Evolutionary conservation across 1,140 invertebrate species (phyloP).

Genomic region (Hypsibius dujardini): DNA sequence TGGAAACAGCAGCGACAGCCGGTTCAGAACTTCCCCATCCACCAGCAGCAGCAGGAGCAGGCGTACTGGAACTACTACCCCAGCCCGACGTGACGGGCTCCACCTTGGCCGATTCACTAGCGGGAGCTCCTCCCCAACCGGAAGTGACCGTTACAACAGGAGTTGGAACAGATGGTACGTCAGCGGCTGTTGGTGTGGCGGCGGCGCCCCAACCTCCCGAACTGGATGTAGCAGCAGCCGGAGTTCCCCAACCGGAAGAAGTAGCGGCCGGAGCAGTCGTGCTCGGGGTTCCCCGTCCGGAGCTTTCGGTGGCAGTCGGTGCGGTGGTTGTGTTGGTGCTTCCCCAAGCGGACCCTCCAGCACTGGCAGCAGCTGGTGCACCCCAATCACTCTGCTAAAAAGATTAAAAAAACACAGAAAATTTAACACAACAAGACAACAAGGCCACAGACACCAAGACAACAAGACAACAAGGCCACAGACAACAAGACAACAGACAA

Average conservation of each 20-base stretch:
- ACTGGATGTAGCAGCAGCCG: neutral
- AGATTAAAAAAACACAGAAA: neutral
- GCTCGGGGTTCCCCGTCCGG: neutral
- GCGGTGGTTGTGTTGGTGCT: neutral
- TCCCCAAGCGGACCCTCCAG: neutral
- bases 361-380: neutral
- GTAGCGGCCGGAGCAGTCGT: neutral
- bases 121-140: neutral
- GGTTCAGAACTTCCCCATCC: constrained; percentile 4
- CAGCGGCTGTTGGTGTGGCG: neutral
- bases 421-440: neutral
- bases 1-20: neutral
- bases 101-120: too few species aligned
- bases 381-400: neutral
- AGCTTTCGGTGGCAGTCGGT: neutral
- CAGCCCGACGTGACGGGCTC: neutral
- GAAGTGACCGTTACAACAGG: neutral
- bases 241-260: neutral
- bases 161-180: neutral
- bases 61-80: neutral
- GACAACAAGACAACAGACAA: neutral
- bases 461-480: neutral
- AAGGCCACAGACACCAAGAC: neutral
- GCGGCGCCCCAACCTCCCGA: neutral
- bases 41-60: neutral